A percentile compares a stretch with the other conserved stretches of the same genome.
Conservation (phyloP, 2,888 invertebrate genomes). For the Ryuthela nishihirai region DNA sequence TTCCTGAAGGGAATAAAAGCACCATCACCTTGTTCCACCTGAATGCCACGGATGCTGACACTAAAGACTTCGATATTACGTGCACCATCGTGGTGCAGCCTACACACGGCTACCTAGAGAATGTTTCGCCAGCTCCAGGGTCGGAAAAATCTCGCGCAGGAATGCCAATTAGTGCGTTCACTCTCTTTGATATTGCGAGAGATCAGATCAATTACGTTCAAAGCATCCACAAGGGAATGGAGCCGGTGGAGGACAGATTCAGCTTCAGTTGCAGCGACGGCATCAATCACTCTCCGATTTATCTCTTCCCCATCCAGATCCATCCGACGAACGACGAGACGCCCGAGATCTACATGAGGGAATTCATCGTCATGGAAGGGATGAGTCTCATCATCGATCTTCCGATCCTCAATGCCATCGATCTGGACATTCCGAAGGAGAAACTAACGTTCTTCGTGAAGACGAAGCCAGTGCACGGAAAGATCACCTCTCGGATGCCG, state of each 20-base stretch:
- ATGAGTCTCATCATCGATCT: constrained; percentile 49
- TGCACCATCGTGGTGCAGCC: constrained; percentile 49
- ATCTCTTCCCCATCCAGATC: constrained; percentile 46
- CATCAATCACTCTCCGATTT: constrained; percentile 46
- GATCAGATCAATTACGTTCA: constrained; percentile 50
- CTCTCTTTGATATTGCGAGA: constrained; percentile 45
- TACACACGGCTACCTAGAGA: constrained; percentile 49
- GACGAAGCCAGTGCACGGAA: constrained; percentile 44
- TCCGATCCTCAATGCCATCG: constrained; percentile 49
- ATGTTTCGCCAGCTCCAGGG: constrained; percentile 48
- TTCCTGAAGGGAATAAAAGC: constrained; percentile 47
- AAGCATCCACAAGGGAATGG: constrained; percentile 50
- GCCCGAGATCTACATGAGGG: constrained; percentile 48
- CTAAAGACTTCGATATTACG: constrained; percentile 46
- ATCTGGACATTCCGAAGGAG: constrained; percentile 49
- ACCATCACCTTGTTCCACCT: constrained; percentile 46
- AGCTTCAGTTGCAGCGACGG: constrained; percentile 50
- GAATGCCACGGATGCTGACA: constrained; percentile 48
- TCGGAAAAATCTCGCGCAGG: constrained; percentile 48
- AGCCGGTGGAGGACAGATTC: constrained; percentile 48
- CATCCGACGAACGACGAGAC: constrained; percentile 50
- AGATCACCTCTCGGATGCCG: constrained; percentile 47
- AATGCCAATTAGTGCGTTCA: constrained; percentile 48
- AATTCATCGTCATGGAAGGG: constrained; percentile 51
- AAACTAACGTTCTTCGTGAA: constrained; percentile 47